Conservation (phyloP, 2,888 invertebrate genomes). For the Zonitis immaculata region DNA sequence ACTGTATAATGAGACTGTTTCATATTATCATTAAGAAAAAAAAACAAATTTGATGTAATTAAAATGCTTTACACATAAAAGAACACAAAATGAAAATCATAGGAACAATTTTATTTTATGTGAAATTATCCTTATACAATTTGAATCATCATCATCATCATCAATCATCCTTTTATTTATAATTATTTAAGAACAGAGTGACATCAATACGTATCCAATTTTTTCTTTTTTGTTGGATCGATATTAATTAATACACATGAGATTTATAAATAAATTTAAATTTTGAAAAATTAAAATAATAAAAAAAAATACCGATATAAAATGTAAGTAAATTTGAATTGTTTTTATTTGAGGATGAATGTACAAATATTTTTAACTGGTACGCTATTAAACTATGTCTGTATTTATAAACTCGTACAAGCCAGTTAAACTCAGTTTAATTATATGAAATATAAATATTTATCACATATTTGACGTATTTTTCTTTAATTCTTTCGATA, state of each 20-base stretch:
- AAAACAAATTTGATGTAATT: constrained; percentile 19
- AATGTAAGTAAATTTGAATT: constrained; percentile 45
- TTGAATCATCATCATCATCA: neutral
- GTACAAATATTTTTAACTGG: constrained; percentile 50
- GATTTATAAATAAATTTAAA: constrained; percentile 28
- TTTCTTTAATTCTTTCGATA: neutral
- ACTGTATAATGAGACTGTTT: constrained; percentile 48
- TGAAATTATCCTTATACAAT: neutral
- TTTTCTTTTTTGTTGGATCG: too few species aligned
- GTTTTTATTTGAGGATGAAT: constrained; percentile 48
- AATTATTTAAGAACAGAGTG: constrained; percentile 5
- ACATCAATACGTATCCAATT: constrained; percentile 34
- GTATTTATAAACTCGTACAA: constrained; percentile 48
- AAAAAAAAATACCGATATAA: constrained; percentile 34
- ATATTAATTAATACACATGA: constrained; percentile 34
- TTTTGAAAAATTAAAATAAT: neutral
- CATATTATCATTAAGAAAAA: constrained; percentile 23
- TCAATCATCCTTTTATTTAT: neutral
- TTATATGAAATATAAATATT: constrained; percentile 50
- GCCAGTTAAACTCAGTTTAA: constrained; percentile 49
- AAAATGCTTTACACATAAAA: neutral
- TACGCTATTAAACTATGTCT: constrained; percentile 44
- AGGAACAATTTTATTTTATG: neutral
- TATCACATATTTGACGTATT: constrained; percentile 39
- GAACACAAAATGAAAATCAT: neutral